Evolutionary conservation across 2,888 invertebrate species (phyloP), one percentile per base, ranked within the genome.

Genomic region (Panopea generosa): DNA sequence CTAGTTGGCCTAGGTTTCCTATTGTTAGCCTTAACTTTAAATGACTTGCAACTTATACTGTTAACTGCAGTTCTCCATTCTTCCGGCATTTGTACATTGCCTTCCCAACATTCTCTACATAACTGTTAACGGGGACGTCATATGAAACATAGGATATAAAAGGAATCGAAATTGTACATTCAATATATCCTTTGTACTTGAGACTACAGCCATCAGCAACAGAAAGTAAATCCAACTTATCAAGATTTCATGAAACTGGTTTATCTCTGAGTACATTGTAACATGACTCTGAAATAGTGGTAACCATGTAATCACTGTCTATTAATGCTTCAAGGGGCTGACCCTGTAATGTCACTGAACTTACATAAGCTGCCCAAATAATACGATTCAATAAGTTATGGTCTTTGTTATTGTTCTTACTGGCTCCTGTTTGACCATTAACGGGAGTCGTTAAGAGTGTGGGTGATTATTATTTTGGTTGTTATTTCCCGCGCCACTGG

Each of bases 131-230:
- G 4, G 49, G 61, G 7, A 49, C 29, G 47, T 22, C 16, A 26
- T 22, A 45, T 2, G n/a, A 4, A 49, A 20, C 29, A 27, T 49
- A 11, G 14, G 26, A 45, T 6, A 61, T 7, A 16, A 26, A 27
- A 27, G 26, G 47, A 7, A 26, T 9, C 16, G 16, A 14, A 7
- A 61, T 27, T 9, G 47, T 11, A 27, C 24, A 45, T 26, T 61
- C 47, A 26, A 61, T 29, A 29, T 27, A 45, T 6, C 61, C 61
- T n/a, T 6, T 18, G 24, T 61, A 61, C 14, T 45, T 27, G 9
- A 43, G 16, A 11, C 33, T n/a, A 43, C 11, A 18, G 33, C 59
- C 59, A 59, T 43, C 20, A 24, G 59, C 59, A 33, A 38, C 20
- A n/a, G 59, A 43, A 14, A 59, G 16, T 7, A 59, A 16, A 11